These are phyloP conservation scores for Notocelia uddmanniana DNA, from an alignment of 2,888 invertebrate species.

Conservation along the genomic window DNA sequence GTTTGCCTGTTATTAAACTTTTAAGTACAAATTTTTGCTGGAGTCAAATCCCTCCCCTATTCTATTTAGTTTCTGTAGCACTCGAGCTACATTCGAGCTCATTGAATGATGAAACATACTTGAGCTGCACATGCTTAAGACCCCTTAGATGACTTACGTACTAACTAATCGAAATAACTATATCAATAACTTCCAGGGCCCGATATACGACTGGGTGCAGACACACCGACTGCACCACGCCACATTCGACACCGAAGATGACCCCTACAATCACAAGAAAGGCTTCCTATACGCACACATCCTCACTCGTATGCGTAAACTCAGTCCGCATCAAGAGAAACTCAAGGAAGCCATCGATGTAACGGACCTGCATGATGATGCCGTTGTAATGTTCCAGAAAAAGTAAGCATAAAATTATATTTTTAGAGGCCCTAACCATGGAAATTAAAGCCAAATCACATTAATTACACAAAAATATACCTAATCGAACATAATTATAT, in stretches of 20 bases:
- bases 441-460: no score
- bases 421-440: no score
- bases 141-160: neutral
- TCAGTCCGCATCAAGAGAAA: conserved; percentile 88
- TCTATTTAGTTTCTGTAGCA: no score
- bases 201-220: conserved; percentile 94
- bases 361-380: conserved; percentile 91
- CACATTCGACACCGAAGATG: conserved; percentile 90
- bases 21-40: no score
- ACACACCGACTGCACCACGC: conserved; percentile 94
- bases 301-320: conserved; percentile 88
- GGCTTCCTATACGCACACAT: conserved; percentile 95
- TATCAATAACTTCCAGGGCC: conserved; percentile 85
- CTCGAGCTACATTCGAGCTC: no score
- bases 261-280: conserved; percentile 92
- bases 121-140: neutral
- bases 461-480: no score
- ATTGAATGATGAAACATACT: neutral
- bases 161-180: neutral
- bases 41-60: no score
- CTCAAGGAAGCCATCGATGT: conserved; percentile 90
- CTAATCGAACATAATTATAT: no score
- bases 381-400: conserved; percentile 93
- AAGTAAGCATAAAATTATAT: conserved; percentile 79
- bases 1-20: no score